These are phyloP conservation scores for Drosophila guanche DNA, from an alignment of 1,140 invertebrate genomes.

Conservation along the genomic window DNA sequence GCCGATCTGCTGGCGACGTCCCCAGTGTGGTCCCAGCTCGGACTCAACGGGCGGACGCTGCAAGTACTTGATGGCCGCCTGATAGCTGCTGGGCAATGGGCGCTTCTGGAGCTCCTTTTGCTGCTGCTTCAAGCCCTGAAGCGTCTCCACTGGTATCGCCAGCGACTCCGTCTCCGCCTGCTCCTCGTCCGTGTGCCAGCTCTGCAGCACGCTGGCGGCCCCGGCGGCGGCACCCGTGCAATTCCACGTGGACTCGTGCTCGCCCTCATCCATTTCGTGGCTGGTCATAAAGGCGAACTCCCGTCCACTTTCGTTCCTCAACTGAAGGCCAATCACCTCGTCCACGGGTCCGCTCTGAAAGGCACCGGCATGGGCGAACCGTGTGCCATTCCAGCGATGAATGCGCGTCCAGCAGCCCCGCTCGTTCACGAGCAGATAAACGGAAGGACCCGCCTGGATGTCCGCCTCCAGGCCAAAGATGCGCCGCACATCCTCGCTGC, in stretches of 20 bases:
- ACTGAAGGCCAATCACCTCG: conserved; percentile 48
- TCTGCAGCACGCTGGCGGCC: conserved; percentile 21
- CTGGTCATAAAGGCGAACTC: conserved; percentile 69
- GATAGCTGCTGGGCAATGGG: conserved; percentile 35
- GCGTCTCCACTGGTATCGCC: conserved; percentile 10
- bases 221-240: conserved; percentile 21
- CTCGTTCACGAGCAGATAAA: conserved; percentile 70
- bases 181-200: conserved; percentile 41
- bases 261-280: conserved; percentile 47
- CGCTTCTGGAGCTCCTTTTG: conserved; percentile 20
- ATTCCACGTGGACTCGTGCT: conserved; percentile 46
- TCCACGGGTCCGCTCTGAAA: conserved; percentile 66
- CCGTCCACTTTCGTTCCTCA: conserved; percentile 4
- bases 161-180: conserved; percentile 14
- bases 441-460: not conserved
- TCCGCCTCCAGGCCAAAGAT: conserved; percentile 41
- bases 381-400: conserved; percentile 54
- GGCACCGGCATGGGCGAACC: conserved; percentile 22
- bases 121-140: conserved; percentile 42
- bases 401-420: conserved; percentile 58
- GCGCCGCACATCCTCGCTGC: conserved; percentile 52
- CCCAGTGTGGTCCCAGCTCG: conserved; percentile 33
- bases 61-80: conserved; percentile 54
- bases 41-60: conserved; percentile 40
- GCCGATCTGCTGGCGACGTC: not conserved